These are phyloP conservation scores for Thysanoteuthis rhombus DNA, from an alignment of 2,888 invertebrate genomes.

Conservation along the genomic window DNA sequence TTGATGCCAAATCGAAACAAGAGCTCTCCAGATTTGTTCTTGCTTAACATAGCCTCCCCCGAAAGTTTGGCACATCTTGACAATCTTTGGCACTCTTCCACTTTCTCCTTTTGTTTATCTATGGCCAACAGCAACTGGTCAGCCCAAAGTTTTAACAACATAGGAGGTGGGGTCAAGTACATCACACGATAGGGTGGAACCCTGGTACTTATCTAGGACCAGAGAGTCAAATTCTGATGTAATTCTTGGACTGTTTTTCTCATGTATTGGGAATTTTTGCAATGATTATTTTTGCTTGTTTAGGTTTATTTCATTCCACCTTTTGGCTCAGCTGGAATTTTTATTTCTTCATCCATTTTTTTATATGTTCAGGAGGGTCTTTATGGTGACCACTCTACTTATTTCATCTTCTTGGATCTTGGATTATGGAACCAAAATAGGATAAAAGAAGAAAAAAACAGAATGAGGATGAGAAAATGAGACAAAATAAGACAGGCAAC, in stretches of 20 bases:
- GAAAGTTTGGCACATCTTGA: too few species aligned
- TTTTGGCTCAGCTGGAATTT: background rate
- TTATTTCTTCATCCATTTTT: background rate
- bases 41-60: background rate
- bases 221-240: background rate
- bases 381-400: background rate
- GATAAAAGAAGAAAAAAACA: background rate
- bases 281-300: background rate
- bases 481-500: background rate
- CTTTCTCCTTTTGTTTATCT: background rate
- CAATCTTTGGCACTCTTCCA: background rate
- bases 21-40: background rate
- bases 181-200: background rate
- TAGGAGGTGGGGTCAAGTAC: background rate
- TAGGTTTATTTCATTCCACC: background rate
- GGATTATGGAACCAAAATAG: background rate
- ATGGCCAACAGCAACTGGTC: slow-evolving; percentile 12
- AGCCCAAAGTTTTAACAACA: background rate
- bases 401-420: background rate
- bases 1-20: background rate
- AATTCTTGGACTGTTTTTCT: background rate
- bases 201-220: background rate
- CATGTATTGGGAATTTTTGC: background rate
- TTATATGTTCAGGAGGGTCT: background rate
- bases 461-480: background rate